Conservation (phyloP, 2,888 invertebrate species). For the Euphydryas editha region DNA sequence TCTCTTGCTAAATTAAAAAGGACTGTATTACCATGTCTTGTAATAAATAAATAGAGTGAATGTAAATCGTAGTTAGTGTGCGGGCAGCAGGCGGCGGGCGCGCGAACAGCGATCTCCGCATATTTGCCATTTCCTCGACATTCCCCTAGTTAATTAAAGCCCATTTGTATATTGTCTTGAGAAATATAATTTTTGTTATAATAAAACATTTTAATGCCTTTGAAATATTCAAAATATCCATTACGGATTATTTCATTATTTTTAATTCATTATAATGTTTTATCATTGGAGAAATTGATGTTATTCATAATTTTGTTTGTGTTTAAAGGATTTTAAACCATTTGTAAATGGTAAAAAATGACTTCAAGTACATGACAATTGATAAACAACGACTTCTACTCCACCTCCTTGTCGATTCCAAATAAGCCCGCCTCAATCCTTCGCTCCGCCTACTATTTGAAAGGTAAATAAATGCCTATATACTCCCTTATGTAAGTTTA, state of each 20-base stretch:
- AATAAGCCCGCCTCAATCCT: slow-evolving; percentile 80
- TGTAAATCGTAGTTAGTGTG: slow-evolving; percentile 72
- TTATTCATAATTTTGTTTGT: slow-evolving; percentile 20
- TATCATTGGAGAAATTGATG: not conserved
- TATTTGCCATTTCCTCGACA: slow-evolving; percentile 76
- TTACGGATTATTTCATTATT: slow-evolving; percentile 16
- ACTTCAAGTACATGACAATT: slow-evolving; percentile 50
- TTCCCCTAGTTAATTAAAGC: slow-evolving; percentile 80
- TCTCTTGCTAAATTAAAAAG: slow-evolving; percentile 29
- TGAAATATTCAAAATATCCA: slow-evolving; percentile 59
- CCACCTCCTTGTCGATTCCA: slow-evolving; percentile 80
- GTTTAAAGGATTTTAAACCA: not conserved
- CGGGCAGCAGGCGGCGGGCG: slow-evolving; percentile 48
- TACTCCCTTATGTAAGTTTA: slow-evolving; percentile 62
- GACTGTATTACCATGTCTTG: slow-evolving; percentile 52
- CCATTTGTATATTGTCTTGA: slow-evolving; percentile 79
- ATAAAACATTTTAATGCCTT: slow-evolving; percentile 62
- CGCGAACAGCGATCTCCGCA: slow-evolving; percentile 63
- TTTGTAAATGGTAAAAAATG: not conserved
- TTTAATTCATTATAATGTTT: not conserved
- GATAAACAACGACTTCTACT: slow-evolving; percentile 72
- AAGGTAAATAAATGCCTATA: slow-evolving; percentile 77
- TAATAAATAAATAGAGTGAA: slow-evolving; percentile 66
- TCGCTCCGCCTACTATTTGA: slow-evolving; percentile 77
- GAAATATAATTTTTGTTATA: slow-evolving; percentile 77